Evolutionary conservation across 2,113 vertebrate species (phyloP).

Genomic region (Caloenas nicobarica): DNA sequence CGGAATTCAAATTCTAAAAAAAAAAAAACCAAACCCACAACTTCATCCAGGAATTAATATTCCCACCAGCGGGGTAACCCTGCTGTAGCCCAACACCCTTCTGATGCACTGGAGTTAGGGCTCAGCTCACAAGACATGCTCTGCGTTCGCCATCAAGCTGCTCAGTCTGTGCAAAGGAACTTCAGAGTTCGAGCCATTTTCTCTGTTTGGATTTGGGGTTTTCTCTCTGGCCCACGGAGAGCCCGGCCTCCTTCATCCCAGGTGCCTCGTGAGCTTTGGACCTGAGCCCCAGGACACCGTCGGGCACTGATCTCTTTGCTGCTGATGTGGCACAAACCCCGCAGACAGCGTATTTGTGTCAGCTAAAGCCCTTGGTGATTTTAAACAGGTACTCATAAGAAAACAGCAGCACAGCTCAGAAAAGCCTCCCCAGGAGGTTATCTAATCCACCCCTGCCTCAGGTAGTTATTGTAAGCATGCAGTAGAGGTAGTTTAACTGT

Average conservation of each 20-base stretch:
- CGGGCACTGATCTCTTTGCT: background rate
- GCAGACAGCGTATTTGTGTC: background rate
- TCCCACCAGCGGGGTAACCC: background rate
- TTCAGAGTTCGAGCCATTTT: too few relatives aligned
- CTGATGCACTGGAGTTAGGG: accelerated
- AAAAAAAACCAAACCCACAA: background rate
- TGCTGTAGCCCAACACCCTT: background rate
- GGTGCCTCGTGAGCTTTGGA: background rate
- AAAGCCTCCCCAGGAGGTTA: background rate
- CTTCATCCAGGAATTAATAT: background rate
- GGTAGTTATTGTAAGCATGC: background rate
- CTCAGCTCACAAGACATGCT: too few relatives aligned
- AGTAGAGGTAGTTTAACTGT: background rate
- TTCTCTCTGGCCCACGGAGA: background rate
- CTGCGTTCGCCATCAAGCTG: background rate
- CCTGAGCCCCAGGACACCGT: accelerated
- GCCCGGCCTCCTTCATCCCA: too few relatives aligned
- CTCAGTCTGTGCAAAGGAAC: background rate
- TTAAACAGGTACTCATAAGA: background rate
- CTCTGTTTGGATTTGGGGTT: too few relatives aligned
- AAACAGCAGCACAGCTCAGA: background rate
- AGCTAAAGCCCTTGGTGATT: background rate
- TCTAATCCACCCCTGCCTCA: background rate
- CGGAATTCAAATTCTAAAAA: background rate
- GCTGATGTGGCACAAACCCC: background rate